Evolutionary conservation across 2,888 invertebrate genomes (phyloP), one percentile per base, ranked within the genome.

Genomic region (Serrognathus titanus): DNA sequence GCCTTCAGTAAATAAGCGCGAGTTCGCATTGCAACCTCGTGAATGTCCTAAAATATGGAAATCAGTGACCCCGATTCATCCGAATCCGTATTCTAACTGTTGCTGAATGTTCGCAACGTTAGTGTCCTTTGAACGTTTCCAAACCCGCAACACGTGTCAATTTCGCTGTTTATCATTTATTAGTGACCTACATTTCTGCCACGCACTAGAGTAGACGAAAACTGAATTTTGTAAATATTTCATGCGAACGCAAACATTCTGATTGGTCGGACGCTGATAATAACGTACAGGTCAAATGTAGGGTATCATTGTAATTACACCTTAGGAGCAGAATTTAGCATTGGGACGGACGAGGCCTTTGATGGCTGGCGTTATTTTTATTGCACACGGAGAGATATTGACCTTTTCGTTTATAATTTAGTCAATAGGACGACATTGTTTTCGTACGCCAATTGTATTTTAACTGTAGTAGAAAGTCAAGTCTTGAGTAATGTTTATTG

Each of bases 111-210:
- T 63, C 46, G 62, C 62, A 60, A 63, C 57, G 62, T 56, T 38
- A 41, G 54, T 51, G 55, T 57, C 60, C 56, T 57, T 56, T 52
- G 57, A 53, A 51, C 41, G 51, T 63, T 63, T 63, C 60, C 54
- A 60, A 63, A 63, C 55, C 52, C 47, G 56, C 57, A 57, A 58
- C 63, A 61, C 59, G 61, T 61, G 61, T 58, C 61, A 63, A 61
- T 63, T 62, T 63, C 58, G 59, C 61, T 56, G 59, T 63, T 63
- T 59, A 61, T 59, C 61, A 58, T 59, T 58, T 58, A 51, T 56
- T 56, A 63, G 58, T 55, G 63, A 61, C 63, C 63, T 55, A 63
- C 59, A 61, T 63, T 31, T 48, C 56, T 52, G 47, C 48, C 53
- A 60, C 59, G 57, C 53, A 56, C 53, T 49, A 53, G 54, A 60